These are phyloP conservation scores for Aurelia aurita DNA, from an alignment of 30 jellyfish, hydroid and myxozoan species.

Conservation along the genomic window DNA sequence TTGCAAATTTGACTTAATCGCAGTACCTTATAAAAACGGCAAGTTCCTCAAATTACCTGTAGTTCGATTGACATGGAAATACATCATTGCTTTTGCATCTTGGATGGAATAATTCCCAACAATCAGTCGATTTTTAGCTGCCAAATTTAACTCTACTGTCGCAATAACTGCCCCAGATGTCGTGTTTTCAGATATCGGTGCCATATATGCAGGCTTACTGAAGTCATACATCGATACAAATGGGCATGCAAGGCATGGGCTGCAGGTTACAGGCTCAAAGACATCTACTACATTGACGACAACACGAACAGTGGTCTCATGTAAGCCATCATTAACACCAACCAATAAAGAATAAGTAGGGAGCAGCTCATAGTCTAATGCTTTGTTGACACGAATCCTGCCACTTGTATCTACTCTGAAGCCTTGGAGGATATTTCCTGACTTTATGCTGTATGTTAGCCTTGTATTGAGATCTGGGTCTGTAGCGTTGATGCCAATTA, in stretches of 20 bases:
- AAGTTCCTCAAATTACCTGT: constrained; percentile 26
- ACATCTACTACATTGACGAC: constrained; percentile 75
- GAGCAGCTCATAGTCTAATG: constrained; percentile 54
- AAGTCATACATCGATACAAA: constrained; percentile 54
- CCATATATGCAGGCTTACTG: constrained; percentile 63
- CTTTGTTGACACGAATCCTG: constrained; percentile 47
- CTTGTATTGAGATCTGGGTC: constrained; percentile 80
- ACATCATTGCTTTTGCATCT: constrained; percentile 48
- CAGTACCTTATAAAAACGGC: no score
- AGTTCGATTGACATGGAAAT: constrained; percentile 44
- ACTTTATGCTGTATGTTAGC: constrained; percentile 65
- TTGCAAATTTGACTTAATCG: no score
- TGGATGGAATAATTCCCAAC: constrained; percentile 50
- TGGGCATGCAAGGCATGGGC: constrained; percentile 61
- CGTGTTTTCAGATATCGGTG: constrained; percentile 59
- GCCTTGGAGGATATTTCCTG: constrained; percentile 68
- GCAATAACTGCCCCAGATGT: constrained; percentile 46
- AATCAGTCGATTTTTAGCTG: constrained; percentile 55
- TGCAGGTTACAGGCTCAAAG: constrained; percentile 57
- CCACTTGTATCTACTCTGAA: constrained; percentile 86
- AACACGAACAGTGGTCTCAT: constrained; percentile 58
- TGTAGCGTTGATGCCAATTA: constrained; percentile 65
- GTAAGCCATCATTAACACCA: constrained; percentile 78
- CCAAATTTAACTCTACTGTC: constrained; percentile 56
- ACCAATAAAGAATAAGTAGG: constrained; percentile 51